phyloP scores from a whole-genome alignment of 2,888 invertebrate species.

The Drosophila recens region DNA sequence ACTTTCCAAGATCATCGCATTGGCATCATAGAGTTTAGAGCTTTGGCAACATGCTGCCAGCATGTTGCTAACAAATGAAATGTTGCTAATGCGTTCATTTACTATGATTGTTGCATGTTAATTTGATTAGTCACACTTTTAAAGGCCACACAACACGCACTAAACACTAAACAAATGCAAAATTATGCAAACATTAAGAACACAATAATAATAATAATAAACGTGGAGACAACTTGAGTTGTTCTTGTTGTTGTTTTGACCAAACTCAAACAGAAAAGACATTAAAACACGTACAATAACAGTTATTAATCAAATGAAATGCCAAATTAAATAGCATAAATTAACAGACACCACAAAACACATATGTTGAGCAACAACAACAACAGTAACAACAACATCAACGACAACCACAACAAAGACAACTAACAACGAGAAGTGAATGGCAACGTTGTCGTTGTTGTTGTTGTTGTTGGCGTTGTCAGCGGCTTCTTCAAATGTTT shows the following conservation, averaged over 20 bases:
- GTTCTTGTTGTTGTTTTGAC: slow-evolving; percentile 17
- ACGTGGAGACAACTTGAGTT: slow-evolving; percentile 26
- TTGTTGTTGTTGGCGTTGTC: slow-evolving; percentile 20
- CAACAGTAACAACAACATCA: slow-evolving; percentile 32
- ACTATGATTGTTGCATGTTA: slow-evolving; percentile 38
- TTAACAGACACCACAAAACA: slow-evolving; percentile 55
- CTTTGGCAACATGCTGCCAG: slow-evolving; percentile 1
- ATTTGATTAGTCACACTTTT: slow-evolving; percentile 66
- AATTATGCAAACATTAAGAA: slow-evolving; percentile 8
- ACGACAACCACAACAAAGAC: slow-evolving; percentile 24
- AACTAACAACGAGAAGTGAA: slow-evolving; percentile 30
- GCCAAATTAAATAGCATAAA: slow-evolving; percentile 68
- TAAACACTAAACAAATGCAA: slow-evolving; percentile 12
- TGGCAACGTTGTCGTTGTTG: slow-evolving; percentile 34
- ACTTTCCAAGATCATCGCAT: neutral
- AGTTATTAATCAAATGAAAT: slow-evolving; percentile 73
- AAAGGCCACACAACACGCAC: slow-evolving; percentile 27
- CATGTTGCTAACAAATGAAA: slow-evolving; percentile 1
- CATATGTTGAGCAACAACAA: slow-evolving; percentile 47
- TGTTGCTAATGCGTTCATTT: slow-evolving; percentile 35
- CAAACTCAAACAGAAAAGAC: slow-evolving; percentile 25
- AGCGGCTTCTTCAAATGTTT: slow-evolving; percentile 63
- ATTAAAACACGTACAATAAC: slow-evolving; percentile 35
- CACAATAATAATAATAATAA: neutral
- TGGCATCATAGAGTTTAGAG: neutral